Evolutionary conservation across 2,888 invertebrate genomes (phyloP).

Genomic region (Drosophila picticornis): DNA sequence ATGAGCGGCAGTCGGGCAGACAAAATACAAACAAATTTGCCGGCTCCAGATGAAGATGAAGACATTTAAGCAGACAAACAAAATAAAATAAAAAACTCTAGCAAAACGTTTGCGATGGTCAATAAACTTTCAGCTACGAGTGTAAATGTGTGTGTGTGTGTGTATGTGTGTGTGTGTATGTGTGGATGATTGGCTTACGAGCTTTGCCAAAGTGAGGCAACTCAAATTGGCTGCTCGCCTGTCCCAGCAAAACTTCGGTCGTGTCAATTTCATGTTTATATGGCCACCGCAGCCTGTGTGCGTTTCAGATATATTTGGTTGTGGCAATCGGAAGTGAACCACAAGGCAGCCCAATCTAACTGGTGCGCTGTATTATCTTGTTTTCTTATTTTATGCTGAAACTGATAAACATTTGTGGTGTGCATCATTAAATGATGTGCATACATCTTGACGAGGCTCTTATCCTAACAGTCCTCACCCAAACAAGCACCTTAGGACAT

Average conservation of each 20-base stretch:
- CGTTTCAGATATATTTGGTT: conserved; percentile 24
- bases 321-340: conserved; percentile 17
- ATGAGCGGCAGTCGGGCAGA: conserved; percentile 50
- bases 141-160: conserved; percentile 18
- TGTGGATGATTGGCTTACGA: conserved; percentile 37
- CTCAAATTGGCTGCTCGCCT: conserved; percentile 41
- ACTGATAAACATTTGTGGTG: conserved; percentile 35
- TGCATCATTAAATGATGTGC: conserved; percentile 23
- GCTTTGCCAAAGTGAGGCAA: conserved; percentile 20
- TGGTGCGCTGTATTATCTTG: conserved; percentile 17
- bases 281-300: conserved; percentile 9
- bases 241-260: conserved; percentile 29
- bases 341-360: conserved; percentile 13
- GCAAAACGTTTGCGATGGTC: conserved; percentile 51
- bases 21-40: conserved; percentile 74
- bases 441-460: not conserved
- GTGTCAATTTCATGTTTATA: conserved; percentile 47
- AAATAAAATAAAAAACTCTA: conserved; percentile 37
- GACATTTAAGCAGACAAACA: conserved; percentile 70
- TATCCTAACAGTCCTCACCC: not conserved
- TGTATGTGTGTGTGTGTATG: conserved; percentile 12
- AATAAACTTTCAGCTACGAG: conserved; percentile 51
- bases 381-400: conserved; percentile 22
- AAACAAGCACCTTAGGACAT: not conserved
- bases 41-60: conserved; percentile 54